Conservation (phyloP, 2,797 vertebrate species). For the Anabas testudineus region DNA sequence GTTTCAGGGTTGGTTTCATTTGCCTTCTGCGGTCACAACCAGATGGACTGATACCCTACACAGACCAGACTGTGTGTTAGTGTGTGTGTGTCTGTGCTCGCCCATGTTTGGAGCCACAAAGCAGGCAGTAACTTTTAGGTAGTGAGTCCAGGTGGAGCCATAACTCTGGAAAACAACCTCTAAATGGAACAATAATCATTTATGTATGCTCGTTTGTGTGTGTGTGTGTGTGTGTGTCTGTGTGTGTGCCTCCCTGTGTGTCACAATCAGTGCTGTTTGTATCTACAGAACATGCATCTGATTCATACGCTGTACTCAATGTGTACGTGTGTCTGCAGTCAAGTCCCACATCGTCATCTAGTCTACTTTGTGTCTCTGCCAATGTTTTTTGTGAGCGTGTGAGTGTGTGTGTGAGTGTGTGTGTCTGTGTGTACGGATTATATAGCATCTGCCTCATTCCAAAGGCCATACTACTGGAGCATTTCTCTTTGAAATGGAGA, state of each 20-base stretch:
- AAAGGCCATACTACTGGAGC: conserved; percentile 43
- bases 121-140: conserved; percentile 27
- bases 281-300: not conserved
- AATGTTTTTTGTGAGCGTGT: not conserved
- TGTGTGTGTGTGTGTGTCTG: not conserved
- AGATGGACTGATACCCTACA: conserved; percentile 27
- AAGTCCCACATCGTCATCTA: conserved; percentile 5
- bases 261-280: not conserved
- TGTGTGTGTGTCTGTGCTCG: conserved; percentile 3
- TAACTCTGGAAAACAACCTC: conserved; percentile 29
- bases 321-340: conserved; percentile 8
- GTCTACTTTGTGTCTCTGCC: conserved; percentile 19
- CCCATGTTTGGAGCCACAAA: not conserved
- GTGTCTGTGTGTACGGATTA: conserved; percentile 2
- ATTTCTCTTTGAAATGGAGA: conserved; percentile 52
- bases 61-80: conserved; percentile 12
- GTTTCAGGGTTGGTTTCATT: conserved; percentile 48
- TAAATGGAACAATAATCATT: conserved; percentile 40
- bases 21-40: conserved; percentile 22
- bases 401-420: not conserved
- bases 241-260: not conserved
- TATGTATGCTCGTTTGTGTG: not conserved
- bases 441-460: conserved; percentile 21
- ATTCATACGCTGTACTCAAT: conserved; percentile 11
- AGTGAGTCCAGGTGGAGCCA: conserved; percentile 49